phyloP scores from a whole-genome alignment of 1,140 invertebrate species.

The Oryzaephilus surinamensis region DNA sequence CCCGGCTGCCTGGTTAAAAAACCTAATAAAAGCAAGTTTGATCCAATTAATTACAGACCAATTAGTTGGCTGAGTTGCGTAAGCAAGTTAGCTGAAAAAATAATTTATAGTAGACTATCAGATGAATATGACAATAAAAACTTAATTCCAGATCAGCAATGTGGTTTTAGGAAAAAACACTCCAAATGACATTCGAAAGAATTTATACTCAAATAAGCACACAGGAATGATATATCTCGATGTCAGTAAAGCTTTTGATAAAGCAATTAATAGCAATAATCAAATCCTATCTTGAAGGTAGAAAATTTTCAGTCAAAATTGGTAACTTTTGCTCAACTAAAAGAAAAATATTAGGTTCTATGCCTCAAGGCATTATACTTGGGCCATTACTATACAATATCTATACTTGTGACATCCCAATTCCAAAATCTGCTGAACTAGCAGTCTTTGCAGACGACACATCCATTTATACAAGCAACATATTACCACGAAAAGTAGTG shows the following conservation, averaged over 20 bases:
- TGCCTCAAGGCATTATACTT: constrained; percentile 9
- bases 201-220: neutral
- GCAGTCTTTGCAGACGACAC: constrained; percentile 13
- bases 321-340: constrained; percentile 9
- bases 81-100: constrained; percentile 2
- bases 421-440: neutral
- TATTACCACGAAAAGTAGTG: constrained; percentile 18
- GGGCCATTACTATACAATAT: constrained; percentile 14
- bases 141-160: constrained; percentile 4
- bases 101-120: constrained; percentile 1
- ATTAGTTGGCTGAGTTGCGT: neutral
- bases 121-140: constrained; percentile 7
- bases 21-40: neutral
- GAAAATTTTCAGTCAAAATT: constrained; percentile 21
- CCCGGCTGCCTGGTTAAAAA: neutral
- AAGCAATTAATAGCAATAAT: constrained; percentile 22
- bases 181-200: constrained; percentile 1
- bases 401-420: constrained; percentile 1
- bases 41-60: constrained; percentile 7
- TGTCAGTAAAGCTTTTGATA: constrained; percentile 24
- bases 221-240: neutral
- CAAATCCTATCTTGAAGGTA: constrained; percentile 18
- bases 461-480: constrained; percentile 19
- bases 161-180: constrained; percentile 1
- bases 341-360: constrained; percentile 5